These are phyloP conservation scores for Rhopalosiphum padi DNA, from an alignment of 1,140 invertebrate species.

Conservation along the genomic window DNA sequence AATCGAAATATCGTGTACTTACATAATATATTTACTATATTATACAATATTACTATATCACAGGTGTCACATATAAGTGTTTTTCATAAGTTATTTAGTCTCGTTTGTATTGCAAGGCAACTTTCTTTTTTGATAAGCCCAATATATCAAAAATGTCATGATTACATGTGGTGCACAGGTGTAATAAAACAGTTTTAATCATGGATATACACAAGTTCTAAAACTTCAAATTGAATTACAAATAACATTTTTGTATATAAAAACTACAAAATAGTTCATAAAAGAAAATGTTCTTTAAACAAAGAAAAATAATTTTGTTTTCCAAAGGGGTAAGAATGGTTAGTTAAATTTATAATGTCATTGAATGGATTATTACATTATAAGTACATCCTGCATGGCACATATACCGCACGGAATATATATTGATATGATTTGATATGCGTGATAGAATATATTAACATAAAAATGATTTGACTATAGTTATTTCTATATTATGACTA, in stretches of 20 bases:
- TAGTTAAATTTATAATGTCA: not conserved
- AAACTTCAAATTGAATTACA: not conserved
- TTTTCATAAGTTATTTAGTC: not conserved
- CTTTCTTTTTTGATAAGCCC: not conserved
- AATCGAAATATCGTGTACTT: not conserved
- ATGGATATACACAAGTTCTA: not conserved
- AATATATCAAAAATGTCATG: slow-evolving; percentile 35
- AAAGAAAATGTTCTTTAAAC: not conserved
- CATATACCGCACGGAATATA: not conserved
- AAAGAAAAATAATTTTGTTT: not conserved
- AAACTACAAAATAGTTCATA: not conserved
- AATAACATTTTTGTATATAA: slow-evolving; percentile 12
- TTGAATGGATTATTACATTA: not conserved
- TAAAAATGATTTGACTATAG: no score
- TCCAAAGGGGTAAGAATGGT: not conserved
- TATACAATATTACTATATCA: not conserved
- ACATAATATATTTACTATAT: not conserved
- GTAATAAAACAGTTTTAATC: slow-evolving; percentile 9
- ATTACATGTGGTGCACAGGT: slow-evolving; percentile 21
- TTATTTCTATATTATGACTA: no score
- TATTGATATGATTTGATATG: no score
- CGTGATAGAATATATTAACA: no score
- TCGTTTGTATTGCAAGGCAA: not conserved
- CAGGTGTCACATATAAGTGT: not conserved
- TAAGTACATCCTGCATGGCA: not conserved